Evolutionary conservation across 2,797 vertebrate genomes (phyloP).

Genomic region (Semotilus atromaculatus): DNA sequence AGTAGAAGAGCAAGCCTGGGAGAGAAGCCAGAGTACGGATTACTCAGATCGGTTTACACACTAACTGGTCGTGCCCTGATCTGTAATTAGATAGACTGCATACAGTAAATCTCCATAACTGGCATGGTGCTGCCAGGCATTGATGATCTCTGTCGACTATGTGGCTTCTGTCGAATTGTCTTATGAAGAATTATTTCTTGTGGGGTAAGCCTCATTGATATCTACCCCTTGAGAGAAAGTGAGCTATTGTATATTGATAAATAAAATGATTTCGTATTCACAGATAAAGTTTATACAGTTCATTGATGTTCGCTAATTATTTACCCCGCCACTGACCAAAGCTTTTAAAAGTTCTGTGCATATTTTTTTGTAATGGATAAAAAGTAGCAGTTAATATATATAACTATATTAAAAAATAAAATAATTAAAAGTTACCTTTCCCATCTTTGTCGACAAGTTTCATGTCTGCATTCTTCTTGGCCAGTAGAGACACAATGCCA

Average conservation of each 20-base stretch:
- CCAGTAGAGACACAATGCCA: constrained; percentile 78
- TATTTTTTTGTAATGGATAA: neutral
- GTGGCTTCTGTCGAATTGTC: neutral
- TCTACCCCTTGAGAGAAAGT: constrained; percentile 58
- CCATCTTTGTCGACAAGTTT: constrained; percentile 83
- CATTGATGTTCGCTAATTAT: neutral
- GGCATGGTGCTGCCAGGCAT: constrained; percentile 10
- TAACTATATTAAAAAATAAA: neutral
- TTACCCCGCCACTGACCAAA: neutral
- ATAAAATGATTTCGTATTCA: constrained; percentile 20
- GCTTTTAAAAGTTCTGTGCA: neutral
- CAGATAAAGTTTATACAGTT: neutral
- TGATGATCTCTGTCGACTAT: neutral
- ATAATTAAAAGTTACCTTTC: constrained; percentile 78
- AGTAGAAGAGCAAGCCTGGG: constrained; percentile 91
- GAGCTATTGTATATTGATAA: constrained; percentile 68
- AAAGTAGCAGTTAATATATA: neutral
- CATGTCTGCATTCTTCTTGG: constrained; percentile 81
- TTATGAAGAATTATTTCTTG: constrained; percentile 13
- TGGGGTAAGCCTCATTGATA: constrained; percentile 68
- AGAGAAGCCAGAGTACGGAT: constrained; percentile 35
- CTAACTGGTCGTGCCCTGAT: constrained; percentile 65
- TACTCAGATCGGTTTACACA: constrained; percentile 67
- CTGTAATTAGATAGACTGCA: constrained; percentile 72
- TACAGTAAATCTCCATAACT: constrained; percentile 33